Evolutionary conservation across 2,113 vertebrate genomes (phyloP), one percentile per base, ranked within the genome.

Genomic region (Spheniscus mendiculus): DNA sequence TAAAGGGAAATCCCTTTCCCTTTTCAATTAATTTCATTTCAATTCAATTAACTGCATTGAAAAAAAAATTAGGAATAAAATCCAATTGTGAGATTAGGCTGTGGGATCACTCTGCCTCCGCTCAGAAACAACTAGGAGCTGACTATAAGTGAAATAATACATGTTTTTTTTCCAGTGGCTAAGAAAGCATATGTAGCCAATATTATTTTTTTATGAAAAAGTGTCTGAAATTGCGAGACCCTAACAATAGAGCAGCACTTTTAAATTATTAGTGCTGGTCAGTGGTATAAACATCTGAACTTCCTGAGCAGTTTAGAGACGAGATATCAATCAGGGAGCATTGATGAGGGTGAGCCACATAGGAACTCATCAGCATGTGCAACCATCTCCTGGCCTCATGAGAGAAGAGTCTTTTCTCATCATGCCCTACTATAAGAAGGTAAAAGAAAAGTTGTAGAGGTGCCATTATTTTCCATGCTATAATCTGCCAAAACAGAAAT

Each of bases 251-350:
- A 72, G 21, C 6, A 26, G 14, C 10, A 36, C 8, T n/a, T 53
- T n/a, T 49, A 22, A 84, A 12, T n/a, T 34, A 11, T 47, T 45
- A 62, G 6, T 32, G 36, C 4, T 71, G 56, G 9, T 38, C 52
- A 59, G 12, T n/a, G 63, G 12, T 45, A 26, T 18, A 80, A 86
- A n/a, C 12, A 42, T 23, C 15, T 55, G 30, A 90, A 56, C 6
- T 74, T 58, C 44, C 38, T 71, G 32, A 50, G 17, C 21, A 74
- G 6, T 47, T 90, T 67, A 36, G 44, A 73, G 27, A 53, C 22
- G 12, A 79, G 15, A 26, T 49, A 19, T 56, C 17, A 8, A 0
- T 12, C 0, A 1, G 21, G 20, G 53, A 73, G 15, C 45, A 49
- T 20, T 0, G 1, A 36, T 62, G 3, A 12, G 71, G 45, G 10